Evolutionary conservation across 2,113 vertebrate species (phyloP).

Genomic region (Crotalus viridis): DNA sequence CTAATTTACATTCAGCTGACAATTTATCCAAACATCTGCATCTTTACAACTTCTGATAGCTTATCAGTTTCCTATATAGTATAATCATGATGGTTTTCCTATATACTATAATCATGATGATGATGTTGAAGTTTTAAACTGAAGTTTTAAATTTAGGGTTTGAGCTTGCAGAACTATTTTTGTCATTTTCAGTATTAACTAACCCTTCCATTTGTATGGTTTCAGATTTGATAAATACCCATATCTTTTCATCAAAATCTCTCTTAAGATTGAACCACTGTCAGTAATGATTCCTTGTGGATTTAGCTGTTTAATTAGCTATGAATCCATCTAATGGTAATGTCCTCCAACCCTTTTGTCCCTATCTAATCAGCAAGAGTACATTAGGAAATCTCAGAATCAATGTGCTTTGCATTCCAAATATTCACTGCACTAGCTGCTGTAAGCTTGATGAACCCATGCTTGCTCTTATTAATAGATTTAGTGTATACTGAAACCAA

Average conservation of each 20-base stretch:
- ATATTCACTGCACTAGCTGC: neutral
- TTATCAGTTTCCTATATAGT: neutral
- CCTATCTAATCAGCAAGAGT: neutral
- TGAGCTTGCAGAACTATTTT: neutral
- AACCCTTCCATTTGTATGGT: neutral
- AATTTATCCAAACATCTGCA: neutral
- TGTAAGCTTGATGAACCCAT: neutral
- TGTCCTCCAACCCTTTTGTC: neutral
- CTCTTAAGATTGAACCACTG: neutral
- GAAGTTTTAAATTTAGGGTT: neutral
- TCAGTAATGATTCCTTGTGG: neutral
- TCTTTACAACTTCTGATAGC: neutral
- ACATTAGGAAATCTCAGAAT: neutral
- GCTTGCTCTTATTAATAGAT: neutral
- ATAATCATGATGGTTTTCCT: neutral
- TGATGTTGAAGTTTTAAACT: neutral
- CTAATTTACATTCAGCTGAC: neutral
- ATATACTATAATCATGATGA: neutral
- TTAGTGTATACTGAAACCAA: neutral
- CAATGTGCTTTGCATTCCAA: neutral
- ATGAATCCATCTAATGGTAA: neutral
- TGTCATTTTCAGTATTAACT: neutral
- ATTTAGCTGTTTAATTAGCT: neutral
- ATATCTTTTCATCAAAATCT: neutral
- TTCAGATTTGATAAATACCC: neutral